Conservation (phyloP, 2,113 vertebrate species). For the Equus przewalskii region DNA sequence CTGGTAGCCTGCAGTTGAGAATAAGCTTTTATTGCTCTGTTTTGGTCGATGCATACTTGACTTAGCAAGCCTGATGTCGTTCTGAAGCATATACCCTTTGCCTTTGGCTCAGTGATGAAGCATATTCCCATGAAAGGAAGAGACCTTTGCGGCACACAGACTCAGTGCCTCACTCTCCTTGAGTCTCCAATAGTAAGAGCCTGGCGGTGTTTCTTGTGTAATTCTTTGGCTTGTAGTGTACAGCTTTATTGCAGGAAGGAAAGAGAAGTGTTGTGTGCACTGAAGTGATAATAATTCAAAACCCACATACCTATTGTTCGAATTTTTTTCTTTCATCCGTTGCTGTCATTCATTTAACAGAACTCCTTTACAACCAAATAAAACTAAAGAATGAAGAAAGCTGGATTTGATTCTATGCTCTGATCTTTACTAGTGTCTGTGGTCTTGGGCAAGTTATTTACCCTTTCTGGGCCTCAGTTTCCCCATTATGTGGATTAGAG, state of each 20-base stretch:
- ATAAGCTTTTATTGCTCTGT: neutral
- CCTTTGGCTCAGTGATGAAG: conserved; percentile 23
- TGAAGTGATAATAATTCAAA: conserved; percentile 48
- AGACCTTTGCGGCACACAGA: neutral
- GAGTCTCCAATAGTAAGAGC: neutral
- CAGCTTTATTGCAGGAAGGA: conserved; percentile 53
- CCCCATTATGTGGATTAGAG: conserved; percentile 29
- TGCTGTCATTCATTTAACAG: conserved; percentile 45
- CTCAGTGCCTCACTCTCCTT: neutral
- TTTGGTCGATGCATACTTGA: neutral
- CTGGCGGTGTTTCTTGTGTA: neutral
- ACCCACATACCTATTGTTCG: neutral
- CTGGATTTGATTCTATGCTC: neutral
- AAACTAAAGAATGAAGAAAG: conserved; percentile 2
- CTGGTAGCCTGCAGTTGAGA: neutral
- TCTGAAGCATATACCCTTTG: neutral
- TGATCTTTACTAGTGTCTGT: conserved; percentile 2
- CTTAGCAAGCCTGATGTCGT: neutral
- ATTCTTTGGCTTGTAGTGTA: conserved; percentile 26
- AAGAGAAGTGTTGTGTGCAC: conserved; percentile 24
- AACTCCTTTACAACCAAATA: conserved; percentile 49
- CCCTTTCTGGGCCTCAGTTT: conserved; percentile 41
- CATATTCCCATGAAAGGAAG: conserved; percentile 17
- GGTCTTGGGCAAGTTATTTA: neutral
- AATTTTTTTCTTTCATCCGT: conserved; percentile 27